Percentiles rank a stretch among this genome's conserved stretches.
Conservation (phyloP, 2,888 invertebrate species). For the Pteria penguin region DNA sequence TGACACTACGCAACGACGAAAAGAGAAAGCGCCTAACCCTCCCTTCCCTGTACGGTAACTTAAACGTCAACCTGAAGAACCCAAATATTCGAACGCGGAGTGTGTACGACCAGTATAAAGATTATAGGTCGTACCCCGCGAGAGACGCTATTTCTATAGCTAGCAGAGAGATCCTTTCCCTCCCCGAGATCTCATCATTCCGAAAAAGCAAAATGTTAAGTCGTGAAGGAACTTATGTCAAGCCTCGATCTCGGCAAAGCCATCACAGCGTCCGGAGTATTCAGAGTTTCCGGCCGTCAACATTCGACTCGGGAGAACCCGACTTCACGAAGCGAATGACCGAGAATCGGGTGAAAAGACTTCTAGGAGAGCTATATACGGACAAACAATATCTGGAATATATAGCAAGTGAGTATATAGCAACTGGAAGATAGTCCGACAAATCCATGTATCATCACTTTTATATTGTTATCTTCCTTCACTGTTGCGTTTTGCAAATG, state of each 20-base stretch:
- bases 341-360: slow-evolving; percentile 14
- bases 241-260: background rate
- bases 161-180: slow-evolving; percentile 24
- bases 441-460: no score
- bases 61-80: slow-evolving; percentile 15
- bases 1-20: slow-evolving; percentile 7
- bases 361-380: slow-evolving; percentile 26
- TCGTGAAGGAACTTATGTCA: slow-evolving; percentile 18
- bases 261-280: slow-evolving; percentile 16
- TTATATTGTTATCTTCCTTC: no score
- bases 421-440: no score
- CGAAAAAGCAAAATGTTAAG: slow-evolving; percentile 9
- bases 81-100: slow-evolving; percentile 5
- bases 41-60: slow-evolving; percentile 22
- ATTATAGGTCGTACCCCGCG: background rate
- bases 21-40: slow-evolving; percentile 17
- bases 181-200: slow-evolving; percentile 19
- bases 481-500: no score
- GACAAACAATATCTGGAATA: slow-evolving; percentile 28
- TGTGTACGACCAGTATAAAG: slow-evolving; percentile 13
- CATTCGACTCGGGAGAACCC: slow-evolving; percentile 10
- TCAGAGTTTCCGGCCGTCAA: slow-evolving; percentile 10
- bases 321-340: slow-evolving; percentile 17
- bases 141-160: slow-evolving; percentile 14
- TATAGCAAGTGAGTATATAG: slow-evolving; percentile 22